These are phyloP conservation scores for Philopedon plagiatum DNA, from an alignment of 2,888 invertebrate genomes.

Conservation along the genomic window DNA sequence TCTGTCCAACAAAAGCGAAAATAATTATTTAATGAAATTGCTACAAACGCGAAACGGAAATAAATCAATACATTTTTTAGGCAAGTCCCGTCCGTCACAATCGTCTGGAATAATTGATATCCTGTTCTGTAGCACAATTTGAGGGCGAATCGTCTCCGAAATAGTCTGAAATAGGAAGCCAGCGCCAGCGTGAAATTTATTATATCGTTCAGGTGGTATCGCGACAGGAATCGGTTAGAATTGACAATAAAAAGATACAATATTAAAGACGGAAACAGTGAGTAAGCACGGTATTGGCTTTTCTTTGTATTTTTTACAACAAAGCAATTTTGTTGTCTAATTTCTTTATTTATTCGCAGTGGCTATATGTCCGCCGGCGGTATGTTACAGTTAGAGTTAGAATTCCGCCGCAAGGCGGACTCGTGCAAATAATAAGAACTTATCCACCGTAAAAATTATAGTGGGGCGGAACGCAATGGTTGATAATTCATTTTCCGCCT, in stretches of 20 bases:
- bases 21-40: slow-evolving; percentile 10
- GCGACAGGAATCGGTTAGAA: background rate
- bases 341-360: no score
- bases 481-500: no score
- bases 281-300: background rate
- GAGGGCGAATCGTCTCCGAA: slow-evolving; percentile 8
- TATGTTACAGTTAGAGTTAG: no score
- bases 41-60: slow-evolving; percentile 11
- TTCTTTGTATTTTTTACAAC: background rate
- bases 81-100: slow-evolving; percentile 23
- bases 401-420: no score
- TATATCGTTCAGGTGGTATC: background rate
- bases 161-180: background rate
- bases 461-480: no score
- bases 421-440: no score
- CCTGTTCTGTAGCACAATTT: slow-evolving; percentile 17
- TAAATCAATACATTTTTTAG: slow-evolving; percentile 23
- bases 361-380: no score
- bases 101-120: slow-evolving; percentile 32
- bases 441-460: no score
- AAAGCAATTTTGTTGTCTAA: background rate
- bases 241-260: slow-evolving; percentile 1
- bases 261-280: background rate
- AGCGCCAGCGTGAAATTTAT: background rate
- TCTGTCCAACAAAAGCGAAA: background rate